A percentile compares a stretch with the other conserved stretches of the same genome.
Evolutionary conservation across 2,113 vertebrate genomes (phyloP).

Genomic region (Heterotis niloticus): DNA sequence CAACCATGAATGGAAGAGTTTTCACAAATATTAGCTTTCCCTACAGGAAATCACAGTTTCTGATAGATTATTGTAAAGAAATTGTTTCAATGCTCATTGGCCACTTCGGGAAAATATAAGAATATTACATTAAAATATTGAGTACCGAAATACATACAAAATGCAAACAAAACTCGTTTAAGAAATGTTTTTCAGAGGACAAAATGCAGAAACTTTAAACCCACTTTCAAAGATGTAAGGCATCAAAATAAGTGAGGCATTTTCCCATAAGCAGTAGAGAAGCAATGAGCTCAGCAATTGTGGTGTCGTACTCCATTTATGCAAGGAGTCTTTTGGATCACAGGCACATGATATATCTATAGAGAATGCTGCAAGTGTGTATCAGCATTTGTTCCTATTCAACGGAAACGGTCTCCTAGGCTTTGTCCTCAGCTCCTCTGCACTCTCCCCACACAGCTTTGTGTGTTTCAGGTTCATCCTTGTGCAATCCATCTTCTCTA

Average conservation of each 20-base stretch:
- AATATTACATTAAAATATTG: no score
- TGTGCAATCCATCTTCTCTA: constrained; percentile 21
- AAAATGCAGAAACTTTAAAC: no score
- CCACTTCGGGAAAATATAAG: no score
- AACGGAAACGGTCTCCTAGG: constrained; percentile 40
- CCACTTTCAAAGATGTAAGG: no score
- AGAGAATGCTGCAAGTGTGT: background rate
- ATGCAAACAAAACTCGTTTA: no score
- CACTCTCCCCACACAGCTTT: constrained; percentile 45
- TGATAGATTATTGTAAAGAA: background rate
- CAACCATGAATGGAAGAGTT: no score
- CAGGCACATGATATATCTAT: background rate
- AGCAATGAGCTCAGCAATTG: constrained; percentile 9
- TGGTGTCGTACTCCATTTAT: background rate
- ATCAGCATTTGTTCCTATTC: constrained; percentile 2
- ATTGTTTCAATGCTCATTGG: no score
- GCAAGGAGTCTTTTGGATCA: background rate
- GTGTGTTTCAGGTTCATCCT: constrained; percentile 31
- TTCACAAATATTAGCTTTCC: no score
- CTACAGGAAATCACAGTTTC: background rate
- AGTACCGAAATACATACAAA: no score
- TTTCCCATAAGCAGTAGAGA: background rate
- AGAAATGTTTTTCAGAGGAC: background rate
- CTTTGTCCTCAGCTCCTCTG: constrained; percentile 31
- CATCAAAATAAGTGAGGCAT: background rate